Evolutionary conservation across 1,140 invertebrate species (phyloP).

Genomic region (Vanessa atalanta): DNA sequence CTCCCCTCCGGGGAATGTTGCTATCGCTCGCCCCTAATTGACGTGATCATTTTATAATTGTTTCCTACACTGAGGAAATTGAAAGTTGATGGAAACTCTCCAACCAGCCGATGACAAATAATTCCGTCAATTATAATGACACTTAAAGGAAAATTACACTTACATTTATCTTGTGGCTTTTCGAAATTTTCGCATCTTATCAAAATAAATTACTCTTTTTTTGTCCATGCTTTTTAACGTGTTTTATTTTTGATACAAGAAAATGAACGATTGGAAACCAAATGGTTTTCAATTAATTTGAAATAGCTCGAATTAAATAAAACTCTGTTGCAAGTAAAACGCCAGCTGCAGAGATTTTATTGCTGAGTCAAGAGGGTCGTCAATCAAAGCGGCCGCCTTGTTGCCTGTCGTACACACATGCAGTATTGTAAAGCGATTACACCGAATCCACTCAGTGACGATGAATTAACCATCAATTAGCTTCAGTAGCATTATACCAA

Average conservation of each 20-base stretch:
- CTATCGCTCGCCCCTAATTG: conserved; percentile 3
- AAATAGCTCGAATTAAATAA: not conserved
- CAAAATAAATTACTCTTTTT: no score
- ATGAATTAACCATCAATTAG: not conserved
- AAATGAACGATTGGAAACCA: no score
- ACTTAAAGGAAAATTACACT: not conserved
- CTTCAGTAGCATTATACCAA: not conserved
- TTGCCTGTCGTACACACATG: not conserved
- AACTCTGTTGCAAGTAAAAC: not conserved
- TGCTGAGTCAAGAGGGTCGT: not conserved
- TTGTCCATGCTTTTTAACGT: no score
- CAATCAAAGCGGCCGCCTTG: not conserved
- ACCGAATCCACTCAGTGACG: not conserved
- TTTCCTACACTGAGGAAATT: conserved; percentile 5
- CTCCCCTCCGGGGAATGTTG: conserved; percentile 8
- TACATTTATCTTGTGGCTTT: not conserved
- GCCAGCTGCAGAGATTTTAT: not conserved
- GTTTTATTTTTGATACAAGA: no score
- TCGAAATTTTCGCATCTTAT: no score
- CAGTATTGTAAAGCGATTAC: conserved; percentile 1
- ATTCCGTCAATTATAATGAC: not conserved
- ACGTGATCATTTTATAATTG: conserved; percentile 16
- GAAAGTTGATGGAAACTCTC: conserved; percentile 7
- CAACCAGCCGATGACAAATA: not conserved
- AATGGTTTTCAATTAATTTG: no score